These are phyloP conservation scores for Meta bourneti DNA, from an alignment of 2,888 invertebrate species.

Conservation along the genomic window DNA sequence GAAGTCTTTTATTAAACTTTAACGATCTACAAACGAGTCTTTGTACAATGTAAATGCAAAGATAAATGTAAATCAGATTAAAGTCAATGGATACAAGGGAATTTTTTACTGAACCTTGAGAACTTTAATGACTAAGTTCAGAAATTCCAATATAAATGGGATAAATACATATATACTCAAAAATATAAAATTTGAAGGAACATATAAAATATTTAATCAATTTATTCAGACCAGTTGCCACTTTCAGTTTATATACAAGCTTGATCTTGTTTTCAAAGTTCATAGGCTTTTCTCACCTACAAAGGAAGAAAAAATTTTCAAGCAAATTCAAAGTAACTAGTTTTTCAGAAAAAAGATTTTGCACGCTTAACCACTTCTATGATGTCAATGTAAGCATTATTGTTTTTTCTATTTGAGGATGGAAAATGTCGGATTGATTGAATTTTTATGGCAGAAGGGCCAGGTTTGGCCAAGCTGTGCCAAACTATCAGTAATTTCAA, in stretches of 20 bases:
- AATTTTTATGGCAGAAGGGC: too few species aligned
- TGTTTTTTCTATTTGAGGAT: too few species aligned
- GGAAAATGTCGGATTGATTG: too few species aligned
- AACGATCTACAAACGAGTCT: not conserved
- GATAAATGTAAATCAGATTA: not conserved
- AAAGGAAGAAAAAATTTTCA: not conserved
- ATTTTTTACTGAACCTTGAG: not conserved
- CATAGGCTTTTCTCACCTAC: not conserved
- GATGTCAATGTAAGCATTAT: too few species aligned
- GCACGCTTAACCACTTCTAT: not conserved
- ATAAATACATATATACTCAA: not conserved
- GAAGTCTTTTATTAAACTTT: not conserved
- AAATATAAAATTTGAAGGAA: constrained; percentile 10
- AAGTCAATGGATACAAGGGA: not conserved
- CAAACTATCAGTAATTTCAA: too few species aligned
- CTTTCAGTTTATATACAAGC: constrained; percentile 25
- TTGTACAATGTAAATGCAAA: not conserved
- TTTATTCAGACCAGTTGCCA: not conserved
- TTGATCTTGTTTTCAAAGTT: constrained; percentile 18
- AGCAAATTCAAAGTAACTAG: not conserved
- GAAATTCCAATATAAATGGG: not conserved
- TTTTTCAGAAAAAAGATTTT: not conserved
- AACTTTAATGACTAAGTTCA: constrained; percentile 30
- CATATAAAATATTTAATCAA: constrained; percentile 28
- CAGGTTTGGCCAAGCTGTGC: too few species aligned